Base-by-base conservation (phyloP, 2,113 vertebrate genomes). In the Solea senegalensis region DNA sequence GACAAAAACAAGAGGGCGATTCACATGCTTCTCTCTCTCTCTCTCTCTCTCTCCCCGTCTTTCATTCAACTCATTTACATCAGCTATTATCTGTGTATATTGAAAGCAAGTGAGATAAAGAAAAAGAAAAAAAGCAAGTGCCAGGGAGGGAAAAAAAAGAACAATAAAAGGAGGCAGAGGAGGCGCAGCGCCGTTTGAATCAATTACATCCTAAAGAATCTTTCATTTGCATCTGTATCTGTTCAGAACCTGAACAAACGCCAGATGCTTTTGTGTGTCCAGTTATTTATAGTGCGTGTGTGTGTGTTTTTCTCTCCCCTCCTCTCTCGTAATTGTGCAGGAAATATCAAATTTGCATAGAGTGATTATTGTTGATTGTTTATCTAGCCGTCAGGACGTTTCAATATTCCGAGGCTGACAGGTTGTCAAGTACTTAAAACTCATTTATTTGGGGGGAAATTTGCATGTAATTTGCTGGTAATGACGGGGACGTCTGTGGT, bases 331-430 rank as follows among this genome's bases (percentile, higher is more conserved):
- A 98, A 98, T 98, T 97, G 95, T 98, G 96, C 93, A 95, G 95
- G 96, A 97, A 99, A 99, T 97, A 98, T 95, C 96, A 97, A 96
- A 98, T 98, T 98, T 97, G 96, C 96, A 98, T 98, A 97, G 94
- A 94, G 95, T 95, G 96, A 97, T 97, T 97, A 98, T 98, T 97
- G 96, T 96, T 97, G 96, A 97, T 97, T 97, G 96, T 97, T 98
- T 97, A 97, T 97, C 95, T 95, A 94, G 94, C 94, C 96, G 94
- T 98, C 95, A 96, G 95, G 95, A 97, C 95, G 94, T 96, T 96
- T 96, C 96, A 97, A 95, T 97, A 96, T 96, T 95, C 93, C 84
- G 91, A 92, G 93, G 92, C 95, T 98, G 96, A 97, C 96, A 97
- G 97, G 95, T 97, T 97, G 96, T 98, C 96, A 98, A 97, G 95